Base-by-base conservation (phyloP, 2,888 invertebrate genomes). In the Oithona nana region DNA sequence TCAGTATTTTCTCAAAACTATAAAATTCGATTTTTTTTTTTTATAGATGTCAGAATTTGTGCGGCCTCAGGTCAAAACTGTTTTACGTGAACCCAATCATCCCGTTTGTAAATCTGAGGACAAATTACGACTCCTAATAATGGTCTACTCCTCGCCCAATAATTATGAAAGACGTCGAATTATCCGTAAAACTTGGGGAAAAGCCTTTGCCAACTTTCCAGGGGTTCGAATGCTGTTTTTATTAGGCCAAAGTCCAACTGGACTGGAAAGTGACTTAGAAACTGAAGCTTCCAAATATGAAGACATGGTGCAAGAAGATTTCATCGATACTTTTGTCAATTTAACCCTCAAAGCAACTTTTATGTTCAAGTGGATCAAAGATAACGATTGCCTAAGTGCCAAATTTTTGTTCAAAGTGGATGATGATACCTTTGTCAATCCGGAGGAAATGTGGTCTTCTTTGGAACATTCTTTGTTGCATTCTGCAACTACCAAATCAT, bases 271-370 rank as follows among this genome's bases (percentile, higher is more conserved):
- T 11, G 51, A 51, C 20, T 8, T 51, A 51, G 8, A 51, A 22
- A 49, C 52, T 13, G 67, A 67, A 52, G 57, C 59, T 13, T 6
- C 11, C 8, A 50, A 57, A 11, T 61, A 64, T 48, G 29, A 50
- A 3, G 67, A 67, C 54, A 64, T 67, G 24, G 60, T 67, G 13
- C 66, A 67, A 57, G 64, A 65, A 50, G 59, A 65, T 24, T 57
- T 57, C 31, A 8, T 50, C 3, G 67, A 67, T 54, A 64, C 67
- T 4, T 67, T 66, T 62, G 61, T 57, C 48, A 67, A 67, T 63
- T 59, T 67, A 8, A 67, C 67, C 16, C 56, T 66, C 26, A 67
- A 67, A 60, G 65, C 66, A 11, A 30, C 66, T 6, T 67, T 66
- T 65, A 60, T 67, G 20, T 39, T 67, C 20, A 65, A 65, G 22